phyloP scores from a whole-genome alignment of 2,113 vertebrate species.

The Nipponia nippon region DNA sequence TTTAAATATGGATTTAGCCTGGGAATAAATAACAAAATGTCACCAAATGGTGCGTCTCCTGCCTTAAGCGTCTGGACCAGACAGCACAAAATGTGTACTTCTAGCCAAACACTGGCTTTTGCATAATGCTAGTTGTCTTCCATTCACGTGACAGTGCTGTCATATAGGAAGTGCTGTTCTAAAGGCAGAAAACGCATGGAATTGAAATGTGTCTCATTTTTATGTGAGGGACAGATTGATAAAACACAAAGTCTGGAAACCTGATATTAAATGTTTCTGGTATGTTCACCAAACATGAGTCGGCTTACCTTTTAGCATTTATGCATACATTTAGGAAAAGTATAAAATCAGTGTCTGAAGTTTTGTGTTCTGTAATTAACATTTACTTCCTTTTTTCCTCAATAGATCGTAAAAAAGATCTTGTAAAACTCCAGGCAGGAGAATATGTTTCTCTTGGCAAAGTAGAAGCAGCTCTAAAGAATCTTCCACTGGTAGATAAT shows the following conservation, averaged over 20 bases:
- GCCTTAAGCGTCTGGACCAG: neutral
- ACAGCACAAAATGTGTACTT: neutral
- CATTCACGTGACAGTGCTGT: neutral
- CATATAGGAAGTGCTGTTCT: neutral
- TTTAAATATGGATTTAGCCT: neutral
- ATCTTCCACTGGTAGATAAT: conserved; percentile 90
- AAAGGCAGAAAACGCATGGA: neutral
- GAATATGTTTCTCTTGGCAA: conserved; percentile 97
- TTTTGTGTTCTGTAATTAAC: neutral
- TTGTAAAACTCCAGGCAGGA: conserved; percentile 95
- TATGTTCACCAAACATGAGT: neutral
- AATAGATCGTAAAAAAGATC: conserved; percentile 94
- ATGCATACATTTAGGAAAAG: neutral
- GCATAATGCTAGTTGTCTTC: neutral
- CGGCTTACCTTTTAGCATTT: neutral
- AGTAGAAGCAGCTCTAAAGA: conserved; percentile 93
- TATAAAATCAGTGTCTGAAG: neutral
- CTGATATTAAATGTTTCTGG: neutral
- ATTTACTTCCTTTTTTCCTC: neutral
- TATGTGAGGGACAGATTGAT: neutral
- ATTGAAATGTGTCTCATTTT: neutral
- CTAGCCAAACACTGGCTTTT: neutral
- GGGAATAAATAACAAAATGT: neutral
- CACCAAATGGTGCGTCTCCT: neutral
- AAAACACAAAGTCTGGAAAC: neutral